phyloP scores from a whole-genome alignment of 2,113 vertebrate genomes.

The Thinocorus orbignyianus region DNA sequence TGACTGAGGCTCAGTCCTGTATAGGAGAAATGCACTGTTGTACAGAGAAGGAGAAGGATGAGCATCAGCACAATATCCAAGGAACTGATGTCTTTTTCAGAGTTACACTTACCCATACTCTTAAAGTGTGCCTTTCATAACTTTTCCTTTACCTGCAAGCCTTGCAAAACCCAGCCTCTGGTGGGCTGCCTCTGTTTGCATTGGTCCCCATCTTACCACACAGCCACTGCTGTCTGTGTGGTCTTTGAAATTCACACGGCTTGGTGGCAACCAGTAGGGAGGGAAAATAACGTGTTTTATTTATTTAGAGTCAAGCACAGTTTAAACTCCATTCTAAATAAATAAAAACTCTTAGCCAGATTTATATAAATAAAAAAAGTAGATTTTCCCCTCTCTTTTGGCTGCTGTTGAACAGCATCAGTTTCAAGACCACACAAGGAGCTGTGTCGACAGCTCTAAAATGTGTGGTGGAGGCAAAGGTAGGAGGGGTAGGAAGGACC shows the following conservation, averaged over 20 bases:
- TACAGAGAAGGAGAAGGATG: neutral
- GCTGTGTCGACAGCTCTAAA: constrained; percentile 43
- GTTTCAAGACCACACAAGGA: constrained; percentile 76
- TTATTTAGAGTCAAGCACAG: constrained; percentile 78
- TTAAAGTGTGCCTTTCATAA: neutral
- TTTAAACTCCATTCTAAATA: constrained; percentile 81
- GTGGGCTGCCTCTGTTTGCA: neutral
- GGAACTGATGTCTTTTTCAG: neutral
- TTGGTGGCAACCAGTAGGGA: constrained; percentile 60
- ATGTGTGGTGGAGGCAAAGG: neutral
- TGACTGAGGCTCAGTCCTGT: neutral
- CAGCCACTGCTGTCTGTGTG: constrained; percentile 73
- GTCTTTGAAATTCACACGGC: constrained; percentile 70
- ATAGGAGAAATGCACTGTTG: neutral
- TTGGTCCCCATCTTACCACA: neutral
- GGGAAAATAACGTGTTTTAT: constrained; percentile 70
- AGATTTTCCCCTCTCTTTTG: constrained; percentile 54
- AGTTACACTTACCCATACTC: neutral
- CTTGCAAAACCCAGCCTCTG: neutral
- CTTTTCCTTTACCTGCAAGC: constrained; percentile 36
- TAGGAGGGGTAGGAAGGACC: neutral
- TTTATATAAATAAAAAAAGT: constrained; percentile 75
- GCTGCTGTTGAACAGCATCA: constrained; percentile 55
- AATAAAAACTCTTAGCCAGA: constrained; percentile 77
- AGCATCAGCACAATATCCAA: neutral